Evolutionary conservation across 2,797 vertebrate species (phyloP), one percentile per base, ranked within the genome.

Genomic region (Lateolabrax maculatus): DNA sequence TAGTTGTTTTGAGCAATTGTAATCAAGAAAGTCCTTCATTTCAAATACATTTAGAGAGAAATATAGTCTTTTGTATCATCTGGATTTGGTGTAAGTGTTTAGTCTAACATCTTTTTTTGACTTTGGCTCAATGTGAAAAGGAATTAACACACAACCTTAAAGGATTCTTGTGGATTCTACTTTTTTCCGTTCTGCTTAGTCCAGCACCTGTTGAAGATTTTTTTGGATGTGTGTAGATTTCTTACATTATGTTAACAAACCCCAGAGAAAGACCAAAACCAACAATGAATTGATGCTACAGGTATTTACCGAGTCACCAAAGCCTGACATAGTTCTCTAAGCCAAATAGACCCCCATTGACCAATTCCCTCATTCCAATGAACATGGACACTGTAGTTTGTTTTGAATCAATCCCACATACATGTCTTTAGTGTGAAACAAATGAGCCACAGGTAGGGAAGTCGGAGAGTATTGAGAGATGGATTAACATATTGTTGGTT

Each of bases 1-100:
- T 31, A 43, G 46, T 6, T 78, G 64, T 55, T 78, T 70, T 43
- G 27, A 77, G 18, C n/a, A 60, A 19, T 48, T 58, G 4, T 39
- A 19, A 57, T 56, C 19, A 39, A 61, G 6, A 56, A 44, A 51
- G 31, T 64, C 16, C 18, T 25, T 1, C 6, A 56, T 77, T 84
- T 85, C 52, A 80, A 60, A 74, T 43, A 76, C 25, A 71, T 2
- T 31, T 6, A 19, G 18, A 16, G 36, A 36, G 51, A 63, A 31
- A 65, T 25, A 31, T 31, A 18, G 2, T 27, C n/a, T 29, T 51
- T 36, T n/a, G 9, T 46, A 36, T 66, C 58, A 46, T 65, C 7
- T 77, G 39, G 43, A 67, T 69, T 44, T 56, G n/a, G 21, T 31
- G 51, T 29, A 7, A 39, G 10, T 62, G 19, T 53, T 43, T 27